Percentiles rank a stretch among this genome's conserved stretches.
These are phyloP conservation scores for Pollenia labialis DNA, from an alignment of 2,888 invertebrate genomes.

Conservation along the genomic window DNA sequence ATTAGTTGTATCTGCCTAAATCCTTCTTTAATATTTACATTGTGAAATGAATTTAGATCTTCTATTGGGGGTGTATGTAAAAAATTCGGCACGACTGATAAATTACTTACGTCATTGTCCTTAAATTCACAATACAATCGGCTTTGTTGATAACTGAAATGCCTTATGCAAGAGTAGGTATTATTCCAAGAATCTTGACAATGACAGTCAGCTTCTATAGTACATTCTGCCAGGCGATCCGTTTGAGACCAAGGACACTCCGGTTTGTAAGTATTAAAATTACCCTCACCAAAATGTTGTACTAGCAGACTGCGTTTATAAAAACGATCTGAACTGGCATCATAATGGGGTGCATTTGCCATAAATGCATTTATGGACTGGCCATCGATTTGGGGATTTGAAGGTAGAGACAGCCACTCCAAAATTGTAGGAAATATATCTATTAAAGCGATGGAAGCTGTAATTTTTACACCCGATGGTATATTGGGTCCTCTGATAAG, in stretches of 20 bases:
- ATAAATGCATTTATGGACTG: constrained; percentile 84
- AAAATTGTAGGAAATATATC: constrained; percentile 94
- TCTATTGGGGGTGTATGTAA: too few species aligned
- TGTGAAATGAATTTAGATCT: too few species aligned
- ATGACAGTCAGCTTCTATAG: constrained; percentile 89
- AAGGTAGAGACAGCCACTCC: constrained; percentile 86
- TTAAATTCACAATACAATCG: constrained; percentile 84
- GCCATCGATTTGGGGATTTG: constrained; percentile 87
- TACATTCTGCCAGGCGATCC: constrained; percentile 87
- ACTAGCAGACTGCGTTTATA: constrained; percentile 87
- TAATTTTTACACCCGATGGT: constrained; percentile 84
- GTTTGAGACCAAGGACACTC: constrained; percentile 87
- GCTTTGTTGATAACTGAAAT: constrained; percentile 85
- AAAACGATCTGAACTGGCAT: constrained; percentile 67
- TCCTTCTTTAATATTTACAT: too few species aligned
- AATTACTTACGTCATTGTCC: constrained; percentile 82
- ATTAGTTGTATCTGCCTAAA: too few species aligned
- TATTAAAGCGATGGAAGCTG: constrained; percentile 89
- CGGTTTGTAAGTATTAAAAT: constrained; percentile 85
- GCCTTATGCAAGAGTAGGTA: constrained; percentile 91
- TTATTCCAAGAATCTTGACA: constrained; percentile 94
- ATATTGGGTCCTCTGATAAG: constrained; percentile 90
- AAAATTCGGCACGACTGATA: too few species aligned
- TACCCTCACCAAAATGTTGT: constrained; percentile 93
- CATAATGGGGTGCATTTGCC: constrained; percentile 69